phyloP scores from a whole-genome alignment of 2,797 vertebrate genomes.

The Cygnus olor region DNA sequence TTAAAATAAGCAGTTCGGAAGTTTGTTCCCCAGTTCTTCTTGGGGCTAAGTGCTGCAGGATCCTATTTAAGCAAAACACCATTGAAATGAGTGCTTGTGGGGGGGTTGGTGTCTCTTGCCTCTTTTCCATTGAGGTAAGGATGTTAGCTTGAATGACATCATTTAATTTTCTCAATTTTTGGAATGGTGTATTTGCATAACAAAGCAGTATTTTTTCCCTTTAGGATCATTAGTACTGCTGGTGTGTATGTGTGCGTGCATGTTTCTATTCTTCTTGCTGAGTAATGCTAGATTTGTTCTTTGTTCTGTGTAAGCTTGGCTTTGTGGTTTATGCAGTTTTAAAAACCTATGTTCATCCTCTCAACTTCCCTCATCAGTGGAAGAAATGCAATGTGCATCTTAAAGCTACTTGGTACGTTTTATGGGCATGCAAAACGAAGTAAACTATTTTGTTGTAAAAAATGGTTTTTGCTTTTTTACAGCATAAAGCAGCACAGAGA shows the following conservation, averaged over 20 bases:
- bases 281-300: constrained; percentile 47
- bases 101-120: neutral
- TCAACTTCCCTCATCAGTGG: neutral
- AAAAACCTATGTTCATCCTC: neutral
- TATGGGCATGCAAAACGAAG: neutral
- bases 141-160: constrained; percentile 53
- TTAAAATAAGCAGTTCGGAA: constrained; percentile 18
- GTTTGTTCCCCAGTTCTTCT: neutral
- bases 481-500: rapidly evolving
- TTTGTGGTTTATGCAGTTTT: constrained; percentile 48
- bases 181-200: constrained; percentile 51
- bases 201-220: constrained; percentile 35
- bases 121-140: constrained; percentile 39
- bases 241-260: neutral
- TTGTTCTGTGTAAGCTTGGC: constrained; percentile 53
- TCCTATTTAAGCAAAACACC: constrained; percentile 29
- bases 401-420: neutral
- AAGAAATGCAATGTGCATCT: neutral
- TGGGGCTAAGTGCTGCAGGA: neutral
- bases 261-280: constrained; percentile 39
- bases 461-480: neutral
- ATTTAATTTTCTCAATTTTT: constrained; percentile 57
- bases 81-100: neutral
- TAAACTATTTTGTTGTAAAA: neutral
- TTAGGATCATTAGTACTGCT: constrained; percentile 22